These are phyloP conservation scores for Acanthis flammea DNA, from an alignment of 2,797 vertebrate genomes.

Conservation along the genomic window DNA sequence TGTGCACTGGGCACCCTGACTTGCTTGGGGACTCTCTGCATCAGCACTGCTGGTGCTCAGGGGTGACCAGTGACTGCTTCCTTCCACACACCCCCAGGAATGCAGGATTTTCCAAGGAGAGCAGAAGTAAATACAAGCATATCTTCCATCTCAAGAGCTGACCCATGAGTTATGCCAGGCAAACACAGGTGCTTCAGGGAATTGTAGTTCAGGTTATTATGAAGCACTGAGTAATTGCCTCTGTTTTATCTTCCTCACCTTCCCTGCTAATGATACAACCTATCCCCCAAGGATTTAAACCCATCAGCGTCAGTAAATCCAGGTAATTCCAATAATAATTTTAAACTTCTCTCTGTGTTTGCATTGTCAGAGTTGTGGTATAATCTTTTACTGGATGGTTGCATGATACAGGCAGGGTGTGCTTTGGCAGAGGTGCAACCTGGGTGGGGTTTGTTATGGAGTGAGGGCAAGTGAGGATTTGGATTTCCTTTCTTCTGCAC, in stretches of 20 bases:
- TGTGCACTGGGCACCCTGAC: background rate
- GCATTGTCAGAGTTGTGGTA: background rate
- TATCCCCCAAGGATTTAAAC: background rate
- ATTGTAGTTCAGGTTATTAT: background rate
- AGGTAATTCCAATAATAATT: background rate
- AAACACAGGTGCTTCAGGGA: conserved; percentile 7
- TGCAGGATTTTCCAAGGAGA: background rate
- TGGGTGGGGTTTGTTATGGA: conserved; percentile 8
- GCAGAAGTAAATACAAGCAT: background rate
- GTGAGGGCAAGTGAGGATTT: conserved; percentile 13
- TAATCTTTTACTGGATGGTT: background rate
- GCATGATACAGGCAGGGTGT: background rate
- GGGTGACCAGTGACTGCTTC: background rate
- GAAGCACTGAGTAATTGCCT: conserved; percentile 19
- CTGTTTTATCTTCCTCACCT: conserved; percentile 36
- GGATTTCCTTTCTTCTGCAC: background rate
- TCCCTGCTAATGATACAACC: background rate
- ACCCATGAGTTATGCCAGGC: background rate
- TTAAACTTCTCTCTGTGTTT: background rate
- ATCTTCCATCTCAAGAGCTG: background rate
- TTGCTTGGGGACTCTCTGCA: background rate
- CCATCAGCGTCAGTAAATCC: conserved; percentile 21
- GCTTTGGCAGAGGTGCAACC: background rate
- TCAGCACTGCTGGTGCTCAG: background rate
- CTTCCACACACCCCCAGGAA: background rate